phyloP scores from a whole-genome alignment of 2,113 vertebrate genomes.

The Natator depressus region DNA sequence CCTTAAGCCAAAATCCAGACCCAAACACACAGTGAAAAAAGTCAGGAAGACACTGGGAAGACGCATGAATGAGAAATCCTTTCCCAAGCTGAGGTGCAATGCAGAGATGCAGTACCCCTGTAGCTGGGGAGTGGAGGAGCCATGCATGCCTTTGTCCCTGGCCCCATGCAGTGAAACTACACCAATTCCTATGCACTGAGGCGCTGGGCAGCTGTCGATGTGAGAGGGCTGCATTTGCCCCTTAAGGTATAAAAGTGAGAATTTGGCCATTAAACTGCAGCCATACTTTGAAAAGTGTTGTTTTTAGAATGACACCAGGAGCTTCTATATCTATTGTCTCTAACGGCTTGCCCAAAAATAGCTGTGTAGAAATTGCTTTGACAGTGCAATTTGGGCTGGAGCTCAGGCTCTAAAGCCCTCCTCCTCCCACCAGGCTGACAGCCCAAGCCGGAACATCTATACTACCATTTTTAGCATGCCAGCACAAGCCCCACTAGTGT shows the following conservation, averaged over 20 bases:
- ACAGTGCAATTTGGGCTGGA: not conserved
- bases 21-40: not conserved
- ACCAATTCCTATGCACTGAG: not conserved
- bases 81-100: not conserved
- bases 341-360: not conserved
- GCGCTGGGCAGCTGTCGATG: not conserved
- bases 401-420: not conserved
- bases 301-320: not conserved
- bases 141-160: not conserved
- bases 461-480: not conserved
- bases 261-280: not conserved
- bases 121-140: not conserved
- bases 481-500: not conserved
- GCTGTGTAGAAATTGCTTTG: not conserved
- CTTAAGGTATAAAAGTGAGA: not conserved
- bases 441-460: not conserved
- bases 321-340: not conserved
- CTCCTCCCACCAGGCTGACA: not conserved
- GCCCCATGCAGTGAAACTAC: not conserved
- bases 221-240: not conserved
- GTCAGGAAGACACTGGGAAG: not conserved
- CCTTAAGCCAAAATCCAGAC: not conserved
- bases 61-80: not conserved
- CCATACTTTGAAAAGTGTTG: not conserved
- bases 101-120: not conserved